Conservation (phyloP, 1,140 invertebrate genomes). For the Arctopsyche grandis region DNA sequence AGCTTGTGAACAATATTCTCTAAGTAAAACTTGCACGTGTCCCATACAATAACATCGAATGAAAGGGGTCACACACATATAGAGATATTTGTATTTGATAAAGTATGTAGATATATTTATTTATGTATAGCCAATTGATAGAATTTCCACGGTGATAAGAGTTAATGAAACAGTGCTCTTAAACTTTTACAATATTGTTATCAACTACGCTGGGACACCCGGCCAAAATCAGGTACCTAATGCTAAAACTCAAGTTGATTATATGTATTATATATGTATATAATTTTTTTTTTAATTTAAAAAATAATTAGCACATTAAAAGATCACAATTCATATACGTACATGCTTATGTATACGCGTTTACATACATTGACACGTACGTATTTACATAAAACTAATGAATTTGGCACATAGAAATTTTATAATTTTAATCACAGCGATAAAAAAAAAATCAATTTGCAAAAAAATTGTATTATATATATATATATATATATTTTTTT, state of each 20-base stretch:
- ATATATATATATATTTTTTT: conserved; percentile 10
- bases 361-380: neutral
- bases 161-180: conserved; percentile 20
- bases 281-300: conserved; percentile 11
- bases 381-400: conserved; percentile 5
- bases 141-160: neutral
- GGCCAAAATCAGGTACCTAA: conserved; percentile 41
- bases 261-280: neutral
- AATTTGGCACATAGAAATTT: conserved; percentile 32
- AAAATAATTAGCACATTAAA: conserved; percentile 35
- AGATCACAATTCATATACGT: conserved; percentile 20
- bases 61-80: conserved; percentile 9
- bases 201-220: conserved; percentile 22
- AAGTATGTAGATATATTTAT: conserved; percentile 8
- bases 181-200: neutral
- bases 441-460: conserved; percentile 40
- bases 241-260: conserved; percentile 27
- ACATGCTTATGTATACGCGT: neutral
- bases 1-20: conserved; percentile 49
- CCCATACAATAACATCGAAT: neutral
- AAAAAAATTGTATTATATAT: conserved; percentile 22
- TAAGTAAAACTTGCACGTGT: conserved; percentile 3
- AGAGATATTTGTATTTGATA: neutral
- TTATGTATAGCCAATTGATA: conserved; percentile 10
- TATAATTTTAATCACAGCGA: conserved; percentile 52